Base-by-base conservation (phyloP, 2,888 invertebrate genomes). In the Sialis lutaria region DNA sequence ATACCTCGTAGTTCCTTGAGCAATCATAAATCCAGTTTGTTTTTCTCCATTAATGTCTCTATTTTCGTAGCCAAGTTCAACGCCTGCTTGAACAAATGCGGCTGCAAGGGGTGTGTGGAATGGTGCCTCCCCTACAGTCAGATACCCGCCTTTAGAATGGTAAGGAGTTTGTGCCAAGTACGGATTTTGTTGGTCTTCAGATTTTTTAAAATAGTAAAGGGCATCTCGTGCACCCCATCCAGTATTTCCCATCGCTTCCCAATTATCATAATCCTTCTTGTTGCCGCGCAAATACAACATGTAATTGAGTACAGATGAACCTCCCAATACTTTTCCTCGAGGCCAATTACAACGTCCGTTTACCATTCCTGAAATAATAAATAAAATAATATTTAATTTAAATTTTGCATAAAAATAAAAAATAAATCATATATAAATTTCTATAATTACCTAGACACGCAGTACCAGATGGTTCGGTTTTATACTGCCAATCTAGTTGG, bases 271-370 rank as follows among this genome's bases (percentile, higher is more conserved):
- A 62, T 95, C 95, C 53, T 75, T 78, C 54, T 77, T 82, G 61
- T 93, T 91, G 0, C 93, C 95, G 48, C 92, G 70, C 4, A 91
- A 67, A 58, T 93, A 93, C 0, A 91, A 67, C 92, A 93, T 92
- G 63, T 88, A 89, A 64, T 93, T 93, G 1, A 92, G 69, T 0
- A 90, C 88, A 34, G 85, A 85, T 9, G 84, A 84, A 0, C 93
- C 93, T 1, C 93, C 93, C 2, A 93, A 70, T 0, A 90, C 89
- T 63, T 91, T 92, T 1, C 93, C 92, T 13, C 95, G 70, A 0
- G 89, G 89, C 90, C 89, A 90, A 64, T 89, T 90, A 62, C 89
- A 90, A 33, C 89, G 74, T 6, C 81, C 79, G 34, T 79, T 77
- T 56, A 79, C 79, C 88, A 89, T 88, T 5, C 33, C 44, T 44